These are phyloP conservation scores for Alfaro cultratus DNA, from an alignment of 2,797 vertebrate genomes.

Conservation along the genomic window DNA sequence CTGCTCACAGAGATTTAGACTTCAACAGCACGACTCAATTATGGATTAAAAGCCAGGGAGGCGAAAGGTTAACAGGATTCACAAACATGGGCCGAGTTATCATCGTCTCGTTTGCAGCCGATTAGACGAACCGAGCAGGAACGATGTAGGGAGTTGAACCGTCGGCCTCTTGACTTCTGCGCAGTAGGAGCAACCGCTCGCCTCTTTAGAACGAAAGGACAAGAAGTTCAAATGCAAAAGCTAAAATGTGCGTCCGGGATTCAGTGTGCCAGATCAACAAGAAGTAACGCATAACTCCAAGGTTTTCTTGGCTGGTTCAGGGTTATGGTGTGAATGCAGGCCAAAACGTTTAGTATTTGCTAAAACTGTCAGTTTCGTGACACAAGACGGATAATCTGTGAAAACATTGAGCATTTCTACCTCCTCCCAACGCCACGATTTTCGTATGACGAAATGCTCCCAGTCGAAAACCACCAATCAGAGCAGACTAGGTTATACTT, in stretches of 20 bases:
- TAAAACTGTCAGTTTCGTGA: too few relatives aligned
- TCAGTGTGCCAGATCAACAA: neutral
- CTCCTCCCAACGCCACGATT: too few relatives aligned
- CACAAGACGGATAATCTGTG: too few relatives aligned
- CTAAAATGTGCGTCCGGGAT: neutral
- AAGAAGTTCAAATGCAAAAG: neutral
- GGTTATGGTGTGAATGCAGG: neutral
- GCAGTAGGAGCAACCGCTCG: neutral
- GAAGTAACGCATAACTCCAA: neutral
- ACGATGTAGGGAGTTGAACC: neutral
- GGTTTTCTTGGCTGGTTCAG: neutral
- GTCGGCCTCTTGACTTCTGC: neutral
- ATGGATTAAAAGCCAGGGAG: constrained; percentile 73
- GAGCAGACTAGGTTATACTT: neutral
- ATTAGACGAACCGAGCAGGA: constrained; percentile 31
- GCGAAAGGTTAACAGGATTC: constrained; percentile 74
- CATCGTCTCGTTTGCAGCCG: constrained; percentile 34
- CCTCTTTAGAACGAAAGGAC: neutral
- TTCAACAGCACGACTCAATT: constrained; percentile 75
- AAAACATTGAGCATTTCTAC: too few relatives aligned
- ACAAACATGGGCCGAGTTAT: constrained; percentile 46
- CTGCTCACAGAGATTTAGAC: constrained; percentile 70
- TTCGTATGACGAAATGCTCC: too few relatives aligned
- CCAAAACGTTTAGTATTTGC: neutral
- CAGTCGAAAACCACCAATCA: too few relatives aligned